Evolutionary conservation across 92 coral and sea anemone genomes (phyloP).

Genomic region (Nematostella vectensis): DNA sequence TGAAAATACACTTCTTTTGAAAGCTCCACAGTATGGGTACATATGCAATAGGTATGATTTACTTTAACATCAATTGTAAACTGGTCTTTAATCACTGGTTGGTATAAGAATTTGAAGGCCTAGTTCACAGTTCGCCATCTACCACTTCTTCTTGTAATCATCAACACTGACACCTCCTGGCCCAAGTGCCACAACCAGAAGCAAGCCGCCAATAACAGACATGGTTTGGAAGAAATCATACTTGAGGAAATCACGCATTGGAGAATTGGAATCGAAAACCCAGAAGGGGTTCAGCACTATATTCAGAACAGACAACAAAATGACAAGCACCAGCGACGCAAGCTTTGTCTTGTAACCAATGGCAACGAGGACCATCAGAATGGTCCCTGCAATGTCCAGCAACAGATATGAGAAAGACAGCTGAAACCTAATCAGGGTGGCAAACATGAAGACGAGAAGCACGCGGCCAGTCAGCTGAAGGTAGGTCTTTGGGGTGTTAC

Average conservation of each 20-base stretch:
- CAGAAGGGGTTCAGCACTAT: conserved; percentile 94
- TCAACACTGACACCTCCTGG: conserved; percentile 99
- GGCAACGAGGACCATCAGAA: conserved; percentile 83
- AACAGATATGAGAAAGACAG: conserved; percentile 66
- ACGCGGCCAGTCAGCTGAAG: conserved; percentile 97
- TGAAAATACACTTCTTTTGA: too few species aligned
- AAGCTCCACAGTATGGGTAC: too few species aligned
- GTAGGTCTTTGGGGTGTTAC: conserved; percentile 94
- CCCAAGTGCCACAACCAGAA: conserved; percentile 93
- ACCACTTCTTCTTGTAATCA: conserved; percentile 99
- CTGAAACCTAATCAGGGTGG: conserved; percentile 87
- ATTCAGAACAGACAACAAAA: conserved; percentile 65
- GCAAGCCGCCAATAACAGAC: conserved; percentile 95
- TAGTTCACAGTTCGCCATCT: too few species aligned
- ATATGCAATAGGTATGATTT: too few species aligned
- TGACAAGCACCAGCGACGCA: conserved; percentile 80
- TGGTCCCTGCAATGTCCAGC: conserved; percentile 77
- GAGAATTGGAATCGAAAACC: conserved; percentile 85
- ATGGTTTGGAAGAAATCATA: conserved; percentile 97
- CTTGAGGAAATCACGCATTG: conserved; percentile 98
- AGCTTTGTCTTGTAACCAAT: conserved; percentile 96
- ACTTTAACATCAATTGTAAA: too few species aligned
- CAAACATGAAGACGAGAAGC: conserved; percentile 87
- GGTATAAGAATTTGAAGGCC: too few species aligned
- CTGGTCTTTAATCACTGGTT: too few species aligned